Percentiles rank a stretch among this genome's conserved stretches.
Evolutionary conservation across 1,140 invertebrate genomes (phyloP).

Genomic region (Idris sp.): DNA sequence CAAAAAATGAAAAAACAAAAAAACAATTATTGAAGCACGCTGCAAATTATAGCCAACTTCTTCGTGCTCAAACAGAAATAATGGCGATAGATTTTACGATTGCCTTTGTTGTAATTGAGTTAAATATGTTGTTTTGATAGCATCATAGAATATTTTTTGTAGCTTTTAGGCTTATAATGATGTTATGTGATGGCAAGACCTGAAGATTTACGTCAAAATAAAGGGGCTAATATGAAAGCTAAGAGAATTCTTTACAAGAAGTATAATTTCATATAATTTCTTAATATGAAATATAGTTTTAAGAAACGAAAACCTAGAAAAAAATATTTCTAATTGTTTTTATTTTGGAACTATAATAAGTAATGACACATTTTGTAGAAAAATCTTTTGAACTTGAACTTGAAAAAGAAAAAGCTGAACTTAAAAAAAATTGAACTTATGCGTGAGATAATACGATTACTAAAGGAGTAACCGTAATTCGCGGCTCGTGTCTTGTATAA

Average conservation of each 20-base stretch:
- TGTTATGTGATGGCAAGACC: slow-evolving; percentile 5
- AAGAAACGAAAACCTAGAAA: too few species aligned
- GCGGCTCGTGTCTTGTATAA: slow-evolving; percentile 30
- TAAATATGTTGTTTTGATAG: slow-evolving; percentile 28
- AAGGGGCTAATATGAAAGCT: too few species aligned
- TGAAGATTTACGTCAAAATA: neutral
- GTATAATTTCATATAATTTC: too few species aligned
- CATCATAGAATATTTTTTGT: slow-evolving; percentile 16
- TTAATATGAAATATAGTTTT: too few species aligned
- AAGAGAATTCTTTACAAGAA: too few species aligned
- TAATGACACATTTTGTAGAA: too few species aligned
- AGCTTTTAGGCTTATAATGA: slow-evolving; percentile 4
- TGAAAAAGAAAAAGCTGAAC: too few species aligned
- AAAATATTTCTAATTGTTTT: too few species aligned
- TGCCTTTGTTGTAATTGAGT: slow-evolving; percentile 49
- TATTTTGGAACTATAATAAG: too few species aligned
- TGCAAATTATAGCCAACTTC: slow-evolving; percentile 30
- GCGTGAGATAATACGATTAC: slow-evolving; percentile 29
- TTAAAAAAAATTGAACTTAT: slow-evolving; percentile 6
- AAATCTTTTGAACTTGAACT: too few species aligned
- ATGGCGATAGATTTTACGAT: slow-evolving; percentile 49
- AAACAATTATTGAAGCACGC: slow-evolving; percentile 38
- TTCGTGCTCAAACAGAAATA: slow-evolving; percentile 19
- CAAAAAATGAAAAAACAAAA: too few species aligned
- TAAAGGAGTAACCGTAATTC: slow-evolving; percentile 11